A percentile compares a stretch with the other conserved stretches of the same genome.
Conservation (phyloP, 2,888 invertebrate genomes). For the Lutraria lutraria region DNA sequence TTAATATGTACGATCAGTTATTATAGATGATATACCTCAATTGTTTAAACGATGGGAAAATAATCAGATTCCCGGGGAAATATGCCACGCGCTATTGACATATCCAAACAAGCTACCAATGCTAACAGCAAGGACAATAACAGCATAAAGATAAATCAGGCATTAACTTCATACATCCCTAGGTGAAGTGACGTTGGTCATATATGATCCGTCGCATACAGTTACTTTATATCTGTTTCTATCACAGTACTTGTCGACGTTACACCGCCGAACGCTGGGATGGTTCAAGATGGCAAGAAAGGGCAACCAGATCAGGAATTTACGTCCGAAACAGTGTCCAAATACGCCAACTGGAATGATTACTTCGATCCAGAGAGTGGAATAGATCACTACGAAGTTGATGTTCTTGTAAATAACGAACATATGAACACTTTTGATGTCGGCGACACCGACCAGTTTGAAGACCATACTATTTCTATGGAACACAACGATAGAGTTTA, state of each 20-base stretch:
- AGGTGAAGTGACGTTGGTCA: no score
- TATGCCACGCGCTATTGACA: no score
- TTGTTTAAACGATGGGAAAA: no score
- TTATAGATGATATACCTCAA: no score
- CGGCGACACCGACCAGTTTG: slow-evolving; percentile 45
- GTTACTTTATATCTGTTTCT: not conserved
- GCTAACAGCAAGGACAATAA: no score
- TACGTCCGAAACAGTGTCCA: slow-evolving; percentile 71
- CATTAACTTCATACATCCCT: no score
- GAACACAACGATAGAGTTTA: slow-evolving; percentile 61
- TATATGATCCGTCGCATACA: no score
- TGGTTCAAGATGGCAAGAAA: slow-evolving; percentile 65
- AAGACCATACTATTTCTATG: slow-evolving; percentile 66
- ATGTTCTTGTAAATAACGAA: slow-evolving; percentile 70
- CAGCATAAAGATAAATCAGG: no score
- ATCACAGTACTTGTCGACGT: slow-evolving; percentile 72
- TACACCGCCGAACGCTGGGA: slow-evolving; percentile 69
- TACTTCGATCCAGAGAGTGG: slow-evolving; percentile 72
- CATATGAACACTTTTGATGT: slow-evolving; percentile 62
- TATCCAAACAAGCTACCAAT: no score
- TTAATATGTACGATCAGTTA: no score
- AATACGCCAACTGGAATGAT: slow-evolving; percentile 65
- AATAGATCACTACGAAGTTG: slow-evolving; percentile 69
- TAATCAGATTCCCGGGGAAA: no score
- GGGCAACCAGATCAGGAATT: slow-evolving; percentile 57